Conservation (phyloP, 1,140 invertebrate genomes). For the Bombus consobrinus region DNA sequence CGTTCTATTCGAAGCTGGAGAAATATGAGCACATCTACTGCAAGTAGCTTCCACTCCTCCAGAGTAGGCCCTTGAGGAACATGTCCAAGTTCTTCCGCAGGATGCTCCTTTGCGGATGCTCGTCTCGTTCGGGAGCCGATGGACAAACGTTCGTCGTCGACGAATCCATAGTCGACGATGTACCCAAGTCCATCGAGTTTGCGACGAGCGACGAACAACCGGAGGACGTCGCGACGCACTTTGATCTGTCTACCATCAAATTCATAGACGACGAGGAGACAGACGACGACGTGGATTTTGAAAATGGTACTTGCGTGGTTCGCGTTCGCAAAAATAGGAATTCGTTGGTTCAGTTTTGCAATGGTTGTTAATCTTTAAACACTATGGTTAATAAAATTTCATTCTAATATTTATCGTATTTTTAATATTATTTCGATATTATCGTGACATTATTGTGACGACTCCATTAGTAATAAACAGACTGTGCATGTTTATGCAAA, state of each 20-base stretch:
- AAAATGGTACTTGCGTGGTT: slow-evolving; percentile 30
- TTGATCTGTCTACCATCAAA: slow-evolving; percentile 78
- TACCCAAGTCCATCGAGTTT: slow-evolving; percentile 56
- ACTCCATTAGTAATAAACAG: no score
- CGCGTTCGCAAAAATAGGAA: no score
- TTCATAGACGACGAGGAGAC: slow-evolving; percentile 80
- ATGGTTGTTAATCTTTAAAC: no score
- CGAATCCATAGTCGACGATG: slow-evolving; percentile 53
- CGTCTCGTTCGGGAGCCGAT: slow-evolving; percentile 50
- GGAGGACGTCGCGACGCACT: slow-evolving; percentile 73
- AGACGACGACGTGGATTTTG: slow-evolving; percentile 51
- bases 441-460: no score
- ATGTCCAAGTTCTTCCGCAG: slow-evolving; percentile 69
- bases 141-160: slow-evolving; percentile 63
- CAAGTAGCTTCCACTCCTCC: no score
- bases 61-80: not conserved
- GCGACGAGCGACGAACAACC: slow-evolving; percentile 46
- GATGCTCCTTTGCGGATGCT: slow-evolving; percentile 70
- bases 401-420: no score
- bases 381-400: no score
- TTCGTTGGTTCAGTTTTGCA: no score
- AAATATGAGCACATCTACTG: not conserved
- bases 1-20: no score
- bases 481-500: no score
- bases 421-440: no score